Conservation (phyloP, 2,888 invertebrate genomes). For the Xestia rhomboidea region DNA sequence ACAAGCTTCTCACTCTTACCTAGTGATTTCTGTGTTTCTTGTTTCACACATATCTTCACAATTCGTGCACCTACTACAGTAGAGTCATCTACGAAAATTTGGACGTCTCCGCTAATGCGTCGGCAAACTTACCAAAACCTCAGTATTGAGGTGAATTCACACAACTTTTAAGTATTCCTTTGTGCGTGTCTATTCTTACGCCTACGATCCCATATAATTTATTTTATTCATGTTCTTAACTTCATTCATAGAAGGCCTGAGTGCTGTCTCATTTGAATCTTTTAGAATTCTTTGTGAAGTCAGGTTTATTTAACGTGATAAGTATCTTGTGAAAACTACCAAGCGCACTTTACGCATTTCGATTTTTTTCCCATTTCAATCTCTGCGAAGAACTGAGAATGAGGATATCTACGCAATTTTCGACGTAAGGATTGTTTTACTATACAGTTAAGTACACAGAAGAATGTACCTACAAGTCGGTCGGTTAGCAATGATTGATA, state of each 20-base stretch:
- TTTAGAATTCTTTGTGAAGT: slow-evolving; percentile 7
- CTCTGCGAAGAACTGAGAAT: neutral
- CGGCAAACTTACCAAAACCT: slow-evolving; percentile 51
- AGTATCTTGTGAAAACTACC: neutral
- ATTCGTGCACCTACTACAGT: slow-evolving; percentile 42
- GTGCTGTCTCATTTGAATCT: slow-evolving; percentile 24
- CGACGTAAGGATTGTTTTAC: slow-evolving; percentile 8
- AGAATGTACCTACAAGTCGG: slow-evolving; percentile 28
- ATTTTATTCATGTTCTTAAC: slow-evolving; percentile 32
- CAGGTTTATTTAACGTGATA: neutral
- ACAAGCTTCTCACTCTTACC: neutral
- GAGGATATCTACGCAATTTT: neutral
- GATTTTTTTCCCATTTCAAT: neutral
- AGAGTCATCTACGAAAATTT: slow-evolving; percentile 59
- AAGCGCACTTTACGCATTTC: neutral
- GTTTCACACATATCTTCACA: slow-evolving; percentile 37
- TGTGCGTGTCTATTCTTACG: slow-evolving; percentile 37
- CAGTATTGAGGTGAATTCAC: slow-evolving; percentile 19
- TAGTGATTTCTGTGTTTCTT: slow-evolving; percentile 5
- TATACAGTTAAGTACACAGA: slow-evolving; percentile 20
- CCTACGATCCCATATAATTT: slow-evolving; percentile 29
- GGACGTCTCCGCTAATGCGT: slow-evolving; percentile 53
- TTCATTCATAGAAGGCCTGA: slow-evolving; percentile 32
- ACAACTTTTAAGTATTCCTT: slow-evolving; percentile 25
- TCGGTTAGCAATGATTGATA: slow-evolving; percentile 49